phyloP scores from a whole-genome alignment of 2,797 vertebrate genomes.

The Pagetopsis macropterus region DNA sequence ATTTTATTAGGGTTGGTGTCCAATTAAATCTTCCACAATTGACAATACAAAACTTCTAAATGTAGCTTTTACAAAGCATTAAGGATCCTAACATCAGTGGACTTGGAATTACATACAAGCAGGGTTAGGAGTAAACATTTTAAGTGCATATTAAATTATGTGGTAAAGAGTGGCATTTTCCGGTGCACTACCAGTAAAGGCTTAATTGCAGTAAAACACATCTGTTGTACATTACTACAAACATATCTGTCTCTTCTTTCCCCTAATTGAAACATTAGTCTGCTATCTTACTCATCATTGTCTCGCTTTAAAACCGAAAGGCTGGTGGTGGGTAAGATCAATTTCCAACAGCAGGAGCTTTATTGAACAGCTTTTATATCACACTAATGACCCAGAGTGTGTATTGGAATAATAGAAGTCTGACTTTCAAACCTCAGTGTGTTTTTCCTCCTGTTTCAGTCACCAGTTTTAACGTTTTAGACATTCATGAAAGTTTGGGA shows the following conservation, averaged over 20 bases:
- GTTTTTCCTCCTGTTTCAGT: neutral
- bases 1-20: neutral
- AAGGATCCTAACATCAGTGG: neutral
- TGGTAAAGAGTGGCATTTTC: neutral
- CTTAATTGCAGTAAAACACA: neutral
- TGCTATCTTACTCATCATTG: constrained; percentile 14
- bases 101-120: neutral
- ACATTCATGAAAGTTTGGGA: no score
- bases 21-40: neutral
- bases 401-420: neutral
- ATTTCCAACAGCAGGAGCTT: neutral
- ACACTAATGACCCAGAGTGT: neutral
- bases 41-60: neutral
- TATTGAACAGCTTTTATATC: neutral
- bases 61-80: neutral
- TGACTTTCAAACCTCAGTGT: neutral
- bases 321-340: neutral
- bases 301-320: constrained; percentile 2
- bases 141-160: neutral
- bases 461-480: neutral
- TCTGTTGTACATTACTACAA: constrained; percentile 11
- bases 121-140: no score
- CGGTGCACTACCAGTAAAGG: neutral
- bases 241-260: constrained; percentile 39
- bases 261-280: constrained; percentile 42